Conservation (phyloP, 2,888 invertebrate species). For the Gnatocerus cornutus region DNA sequence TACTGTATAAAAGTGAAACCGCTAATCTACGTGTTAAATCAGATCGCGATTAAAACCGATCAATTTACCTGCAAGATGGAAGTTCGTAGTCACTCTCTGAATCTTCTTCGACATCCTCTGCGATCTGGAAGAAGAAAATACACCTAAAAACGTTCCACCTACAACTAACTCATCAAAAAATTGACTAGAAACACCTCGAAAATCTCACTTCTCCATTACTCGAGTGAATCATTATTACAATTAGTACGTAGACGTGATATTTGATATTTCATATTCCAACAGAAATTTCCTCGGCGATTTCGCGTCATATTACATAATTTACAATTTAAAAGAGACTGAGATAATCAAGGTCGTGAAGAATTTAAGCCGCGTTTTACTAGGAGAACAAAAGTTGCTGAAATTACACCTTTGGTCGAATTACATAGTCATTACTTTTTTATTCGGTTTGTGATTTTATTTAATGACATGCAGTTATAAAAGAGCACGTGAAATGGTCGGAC, state of each 20-base stretch:
- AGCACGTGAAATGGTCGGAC: not conserved
- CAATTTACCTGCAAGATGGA: slow-evolving; percentile 34
- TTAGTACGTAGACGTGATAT: not conserved
- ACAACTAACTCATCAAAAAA: slow-evolving; percentile 2
- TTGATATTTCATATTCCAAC: slow-evolving; percentile 9
- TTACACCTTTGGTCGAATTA: not conserved
- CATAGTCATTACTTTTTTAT: not conserved
- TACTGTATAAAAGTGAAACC: too few species aligned
- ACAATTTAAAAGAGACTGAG: slow-evolving; percentile 21
- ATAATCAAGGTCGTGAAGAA: slow-evolving; percentile 45
- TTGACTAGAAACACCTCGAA: slow-evolving; percentile 13
- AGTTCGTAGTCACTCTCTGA: slow-evolving; percentile 39
- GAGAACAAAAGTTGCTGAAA: slow-evolving; percentile 13
- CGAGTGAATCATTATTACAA: not conserved
- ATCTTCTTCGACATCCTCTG: slow-evolving; percentile 36
- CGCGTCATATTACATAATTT: not conserved
- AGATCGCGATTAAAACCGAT: not conserved
- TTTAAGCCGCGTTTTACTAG: slow-evolving; percentile 12
- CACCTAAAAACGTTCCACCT: not conserved
- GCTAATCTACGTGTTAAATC: too few species aligned
- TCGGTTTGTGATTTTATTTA: not conserved
- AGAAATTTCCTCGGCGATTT: not conserved
- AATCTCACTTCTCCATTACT: not conserved
- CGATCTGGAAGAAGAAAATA: slow-evolving; percentile 37
- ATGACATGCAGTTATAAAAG: not conserved